phyloP scores from a whole-genome alignment of 2,113 vertebrate genomes.

The Xerus inauris region DNA sequence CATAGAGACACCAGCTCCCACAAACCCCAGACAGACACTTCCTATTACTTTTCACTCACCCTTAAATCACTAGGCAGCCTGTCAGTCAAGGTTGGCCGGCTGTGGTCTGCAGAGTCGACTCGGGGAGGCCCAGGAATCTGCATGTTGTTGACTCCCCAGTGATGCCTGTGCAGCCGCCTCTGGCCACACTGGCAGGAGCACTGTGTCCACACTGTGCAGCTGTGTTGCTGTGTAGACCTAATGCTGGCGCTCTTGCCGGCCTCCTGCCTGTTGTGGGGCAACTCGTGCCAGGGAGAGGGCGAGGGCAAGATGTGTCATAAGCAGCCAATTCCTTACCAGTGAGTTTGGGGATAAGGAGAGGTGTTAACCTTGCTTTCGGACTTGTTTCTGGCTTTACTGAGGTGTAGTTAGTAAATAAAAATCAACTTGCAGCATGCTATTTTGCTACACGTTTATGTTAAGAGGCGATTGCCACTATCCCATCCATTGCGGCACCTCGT shows the following conservation, averaged over 20 bases:
- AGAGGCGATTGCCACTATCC: no score
- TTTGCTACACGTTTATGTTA: no score
- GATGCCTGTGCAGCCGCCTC: neutral
- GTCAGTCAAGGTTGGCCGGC: no score
- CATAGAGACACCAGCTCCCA: neutral
- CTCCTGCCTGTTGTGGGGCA: neutral
- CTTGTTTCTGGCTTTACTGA: neutral
- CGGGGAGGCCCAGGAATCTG: neutral
- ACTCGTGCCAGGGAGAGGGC: neutral
- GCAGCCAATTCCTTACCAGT: neutral
- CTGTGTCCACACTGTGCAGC: rapidly evolving
- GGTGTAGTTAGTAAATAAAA: no score
- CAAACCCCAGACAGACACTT: neutral
- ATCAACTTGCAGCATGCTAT: no score
- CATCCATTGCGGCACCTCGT: no score
- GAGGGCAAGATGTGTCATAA: neutral
- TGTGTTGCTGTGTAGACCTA: no score
- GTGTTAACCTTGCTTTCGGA: neutral
- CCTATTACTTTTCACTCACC: neutral
- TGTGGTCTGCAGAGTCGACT: neutral
- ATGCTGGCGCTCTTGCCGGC: neutral
- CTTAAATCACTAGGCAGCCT: neutral
- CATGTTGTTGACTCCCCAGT: neutral
- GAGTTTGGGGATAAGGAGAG: no score
- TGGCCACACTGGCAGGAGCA: rapidly evolving